Conservation (phyloP, 2,797 vertebrate genomes). For the Rhyacichthys aspro region DNA sequence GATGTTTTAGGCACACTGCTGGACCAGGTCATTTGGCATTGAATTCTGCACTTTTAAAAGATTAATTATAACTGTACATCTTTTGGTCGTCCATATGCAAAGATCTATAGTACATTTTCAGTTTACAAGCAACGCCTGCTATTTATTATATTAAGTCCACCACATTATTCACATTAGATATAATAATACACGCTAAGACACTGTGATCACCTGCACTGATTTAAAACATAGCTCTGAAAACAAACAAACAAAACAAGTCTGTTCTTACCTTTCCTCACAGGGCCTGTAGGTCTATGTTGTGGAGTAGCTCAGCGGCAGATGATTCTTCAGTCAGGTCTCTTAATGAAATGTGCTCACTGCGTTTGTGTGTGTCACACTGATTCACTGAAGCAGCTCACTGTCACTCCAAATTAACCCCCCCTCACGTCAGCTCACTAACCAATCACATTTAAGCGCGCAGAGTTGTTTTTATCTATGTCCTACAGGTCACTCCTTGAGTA, state of each 20-base stretch:
- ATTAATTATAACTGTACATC: too few species aligned
- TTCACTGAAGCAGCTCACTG: constrained; percentile 68
- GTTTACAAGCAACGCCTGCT: too few species aligned
- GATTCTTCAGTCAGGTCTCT: constrained; percentile 34
- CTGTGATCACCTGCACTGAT: too few species aligned
- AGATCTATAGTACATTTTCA: too few species aligned
- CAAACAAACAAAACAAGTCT: neutral
- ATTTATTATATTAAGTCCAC: too few species aligned
- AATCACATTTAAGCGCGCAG: constrained; percentile 54
- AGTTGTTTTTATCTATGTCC: constrained; percentile 33
- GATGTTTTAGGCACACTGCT: constrained; percentile 20
- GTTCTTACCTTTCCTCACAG: constrained; percentile 59
- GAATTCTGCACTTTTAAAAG: too few species aligned
- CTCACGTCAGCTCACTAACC: constrained; percentile 63
- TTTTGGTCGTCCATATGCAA: too few species aligned
- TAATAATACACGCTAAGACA: too few species aligned
- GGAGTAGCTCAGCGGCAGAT: constrained; percentile 25
- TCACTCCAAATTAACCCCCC: constrained; percentile 69
- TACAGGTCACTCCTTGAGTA: constrained; percentile 3
- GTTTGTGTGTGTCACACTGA: constrained; percentile 33
- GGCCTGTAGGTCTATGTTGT: constrained; percentile 12
- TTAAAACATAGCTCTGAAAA: too few species aligned
- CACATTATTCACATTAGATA: too few species aligned
- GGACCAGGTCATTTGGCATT: constrained; percentile 21
- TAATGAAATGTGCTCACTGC: constrained; percentile 23